Percentiles rank a stretch among this genome's conserved stretches.
Conservation (phyloP, 2,113 vertebrate species). For the Glaucomys volans region DNA sequence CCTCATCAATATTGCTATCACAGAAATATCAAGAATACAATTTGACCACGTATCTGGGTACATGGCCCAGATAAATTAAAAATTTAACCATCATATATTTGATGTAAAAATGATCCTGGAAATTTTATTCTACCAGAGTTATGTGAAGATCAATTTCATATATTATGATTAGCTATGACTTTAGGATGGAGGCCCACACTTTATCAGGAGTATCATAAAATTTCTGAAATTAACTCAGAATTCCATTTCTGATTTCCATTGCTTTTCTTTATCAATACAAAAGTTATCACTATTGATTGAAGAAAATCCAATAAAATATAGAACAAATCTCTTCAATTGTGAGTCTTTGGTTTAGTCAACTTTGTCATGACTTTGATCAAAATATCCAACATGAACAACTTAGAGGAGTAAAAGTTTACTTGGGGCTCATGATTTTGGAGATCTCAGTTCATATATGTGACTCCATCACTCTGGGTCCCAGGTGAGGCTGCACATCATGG, state of each 20-base stretch:
- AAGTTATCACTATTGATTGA: background rate
- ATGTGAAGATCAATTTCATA: background rate
- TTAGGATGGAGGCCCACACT: background rate
- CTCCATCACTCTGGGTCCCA: too few relatives aligned
- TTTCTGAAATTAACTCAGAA: background rate
- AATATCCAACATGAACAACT: too few relatives aligned
- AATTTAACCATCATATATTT: background rate
- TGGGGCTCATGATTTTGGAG: too few relatives aligned
- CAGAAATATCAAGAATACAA: background rate
- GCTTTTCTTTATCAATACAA: background rate
- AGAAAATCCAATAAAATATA: background rate
- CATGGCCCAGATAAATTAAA: background rate
- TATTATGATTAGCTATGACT: background rate
- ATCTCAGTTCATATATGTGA: too few relatives aligned
- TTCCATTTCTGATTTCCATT: background rate
- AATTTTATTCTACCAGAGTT: background rate
- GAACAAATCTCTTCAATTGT: background rate
- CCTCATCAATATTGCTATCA: background rate
- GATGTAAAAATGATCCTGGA: background rate
- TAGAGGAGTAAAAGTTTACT: too few relatives aligned
- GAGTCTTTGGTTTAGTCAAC: accelerated
- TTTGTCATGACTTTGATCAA: too few relatives aligned
- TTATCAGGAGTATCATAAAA: background rate
- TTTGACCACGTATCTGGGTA: background rate
- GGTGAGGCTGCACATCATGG: too few relatives aligned